Percentiles rank a stretch among this genome's conserved stretches.
Evolutionary conservation across 2,888 invertebrate species (phyloP).

Genomic region (Epinotia brunnichana): DNA sequence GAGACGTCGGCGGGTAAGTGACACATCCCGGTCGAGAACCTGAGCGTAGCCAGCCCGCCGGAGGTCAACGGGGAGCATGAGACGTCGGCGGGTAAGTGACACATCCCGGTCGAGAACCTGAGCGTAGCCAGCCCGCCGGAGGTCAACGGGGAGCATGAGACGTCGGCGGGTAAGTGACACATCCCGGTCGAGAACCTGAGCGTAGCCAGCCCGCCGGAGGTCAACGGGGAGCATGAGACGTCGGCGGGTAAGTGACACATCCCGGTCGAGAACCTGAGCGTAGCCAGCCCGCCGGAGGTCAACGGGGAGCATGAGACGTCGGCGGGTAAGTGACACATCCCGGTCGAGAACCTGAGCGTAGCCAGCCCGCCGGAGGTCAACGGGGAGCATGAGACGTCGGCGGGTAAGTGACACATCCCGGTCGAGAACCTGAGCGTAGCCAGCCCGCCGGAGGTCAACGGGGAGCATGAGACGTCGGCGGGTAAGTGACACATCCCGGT

Average conservation of each 20-base stretch:
- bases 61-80: conserved; percentile 71
- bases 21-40: too few species aligned
- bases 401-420: too few species aligned
- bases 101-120: conserved; percentile 71
- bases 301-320: conserved; percentile 75
- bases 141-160: conserved; percentile 71
- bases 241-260: too few species aligned
- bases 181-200: conserved; percentile 70
- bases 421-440: conserved; percentile 59
- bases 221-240: conserved; percentile 73
- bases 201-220: conserved; percentile 50
- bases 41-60: conserved; percentile 50
- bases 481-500: too few species aligned
- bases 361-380: conserved; percentile 58
- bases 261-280: conserved; percentile 66
- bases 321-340: too few species aligned
- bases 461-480: conserved; percentile 73
- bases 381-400: conserved; percentile 73
- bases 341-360: conserved; percentile 62
- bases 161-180: too few species aligned
- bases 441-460: conserved; percentile 60
- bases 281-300: conserved; percentile 51
- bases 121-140: conserved; percentile 50
- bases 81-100: too few species aligned
- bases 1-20: conserved; percentile 68